Base-by-base conservation (phyloP, 2,888 invertebrate genomes). In the Aricia artaxerxes region DNA sequence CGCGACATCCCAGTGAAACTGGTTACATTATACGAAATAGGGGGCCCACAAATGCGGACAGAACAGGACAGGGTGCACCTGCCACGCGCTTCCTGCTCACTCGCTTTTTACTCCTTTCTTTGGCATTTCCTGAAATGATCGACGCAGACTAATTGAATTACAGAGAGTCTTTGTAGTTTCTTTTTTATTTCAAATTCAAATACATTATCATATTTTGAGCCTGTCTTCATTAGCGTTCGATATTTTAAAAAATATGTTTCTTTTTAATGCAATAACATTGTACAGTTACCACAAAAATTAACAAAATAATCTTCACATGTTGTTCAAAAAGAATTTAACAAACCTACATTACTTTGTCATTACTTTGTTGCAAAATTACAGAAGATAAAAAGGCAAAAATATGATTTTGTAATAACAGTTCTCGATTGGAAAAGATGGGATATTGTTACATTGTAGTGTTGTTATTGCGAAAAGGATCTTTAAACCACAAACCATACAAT, bases 41-140 rank as follows among this genome's bases (percentile, higher is more conserved):
- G 61, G 57, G 77, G 60, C 35, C 69, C 69, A 69, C 13, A 35
- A 69, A 31, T 84, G 85, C 86, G 82, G 85, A 85, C 86, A 53
- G 83, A 85, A 85, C 85, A 86, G 84, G 86, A 87, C 87, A 84
- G 82, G 83, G 80, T 84, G 87, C 92, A 92, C 92, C 92, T 92
- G 92, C 88, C 83, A 78, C 77, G 78, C 80, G 86, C 87, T 90
- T 91, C 92, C 92, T 90, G 86, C 80, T 82, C 84, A 84, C 84
- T 79, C 81, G 80, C 79, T 88, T 88, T 90, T 88, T 85, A 86
- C 84, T 79, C 80, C 83, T 77, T 79, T 78, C 78, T 78, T 78
- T 81, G 84, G 82, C 86, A 85, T 90, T 91, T 92, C 92, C 91
- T 90, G 90, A 84, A 87, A 84, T 82, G n/a, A 78, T 24, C 49